Base-by-base conservation (phyloP, 2,888 invertebrate species). In the Nasonovia ribisnigri region DNA sequence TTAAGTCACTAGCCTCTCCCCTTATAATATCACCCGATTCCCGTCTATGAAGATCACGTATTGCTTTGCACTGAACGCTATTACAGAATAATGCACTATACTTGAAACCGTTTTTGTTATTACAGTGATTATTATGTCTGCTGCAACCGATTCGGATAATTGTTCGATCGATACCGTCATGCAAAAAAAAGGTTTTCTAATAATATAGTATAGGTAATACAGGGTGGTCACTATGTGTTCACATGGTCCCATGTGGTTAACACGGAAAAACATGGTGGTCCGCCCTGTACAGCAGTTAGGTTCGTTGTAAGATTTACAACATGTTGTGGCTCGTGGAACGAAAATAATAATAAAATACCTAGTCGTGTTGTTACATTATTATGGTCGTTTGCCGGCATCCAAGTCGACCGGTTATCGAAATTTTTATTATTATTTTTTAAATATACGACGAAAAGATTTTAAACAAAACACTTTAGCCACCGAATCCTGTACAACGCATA, bases 291-390 rank as follows among this genome's bases (percentile, higher is more conserved):
- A 36, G 67, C 67, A 67, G 60, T n/a, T 67, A 67, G 29, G 36
- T 36, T 20, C 36, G 77, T 77, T 77, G 36, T 20, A 36, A 77
- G 77, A 36, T 77, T 77, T 36, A 36, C 77, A 36, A 36, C 36
- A 20, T 77, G 77, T 77, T 77, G 77, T 77, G 77, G 20, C 77
- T 77, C 77, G 8, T 3, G 2, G 36, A 77, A 77, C 36, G n/a
- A 36, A 67, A 67, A 67, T 67, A 77, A 77, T 77, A 77, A 77
- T 77, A 77, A 77, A 20, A 77, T 77, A 77, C 77, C 77, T 77
- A 77, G 77, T 77, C 36, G 77, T 36, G 36, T 77, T 77, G 36
- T 36, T 77, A 36, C 36, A 20, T 36, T 77, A 57, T 57, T 57
- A 77, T 36, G 77, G 77, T 77, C 36, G 77, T 77, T 77, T 77